A percentile compares a stretch with the other conserved stretches of the same genome.
These are phyloP conservation scores for Strongylocentrotus purpuratus DNA, from an alignment of 35 echinoderm and acorn worm genomes.

Conservation along the genomic window DNA sequence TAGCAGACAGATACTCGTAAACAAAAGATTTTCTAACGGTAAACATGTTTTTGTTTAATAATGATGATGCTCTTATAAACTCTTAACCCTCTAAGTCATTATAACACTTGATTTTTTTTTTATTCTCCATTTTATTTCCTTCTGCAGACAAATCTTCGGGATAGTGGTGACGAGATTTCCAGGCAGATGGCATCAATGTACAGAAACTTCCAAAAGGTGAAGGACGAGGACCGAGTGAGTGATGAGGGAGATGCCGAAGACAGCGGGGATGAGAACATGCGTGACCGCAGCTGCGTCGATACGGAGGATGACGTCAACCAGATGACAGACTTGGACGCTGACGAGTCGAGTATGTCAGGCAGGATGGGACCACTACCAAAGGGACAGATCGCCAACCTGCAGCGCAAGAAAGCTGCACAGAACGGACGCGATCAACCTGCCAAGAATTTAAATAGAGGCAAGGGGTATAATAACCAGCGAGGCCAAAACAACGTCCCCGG, in stretches of 20 bases:
- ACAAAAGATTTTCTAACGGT: no score
- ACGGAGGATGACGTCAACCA: conserved; percentile 83
- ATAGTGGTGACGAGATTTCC: conserved; percentile 67
- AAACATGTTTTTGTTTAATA: no score
- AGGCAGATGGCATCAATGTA: conserved; percentile 89
- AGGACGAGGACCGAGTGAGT: conserved; percentile 59
- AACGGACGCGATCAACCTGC: conserved; percentile 54
- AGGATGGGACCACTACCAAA: conserved; percentile 41
- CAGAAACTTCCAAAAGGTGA: conserved; percentile 73
- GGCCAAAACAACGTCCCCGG: conserved; percentile 16
- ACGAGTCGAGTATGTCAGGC: conserved; percentile 47
- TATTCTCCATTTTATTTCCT: neutral
- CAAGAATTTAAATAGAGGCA: conserved; percentile 41
- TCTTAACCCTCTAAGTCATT: no score
- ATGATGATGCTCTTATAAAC: no score
- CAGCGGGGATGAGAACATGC: conserved; percentile 36
- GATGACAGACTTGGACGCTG: conserved; percentile 72
- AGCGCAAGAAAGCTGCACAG: conserved; percentile 50
- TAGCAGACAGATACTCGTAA: no score
- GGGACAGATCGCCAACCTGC: conserved; percentile 34
- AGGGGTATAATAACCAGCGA: conserved; percentile 26
- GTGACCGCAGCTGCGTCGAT: conserved; percentile 57
- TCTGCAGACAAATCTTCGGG: conserved; percentile 66
- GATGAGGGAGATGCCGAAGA: conserved; percentile 26
- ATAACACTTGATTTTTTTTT: neutral